These are phyloP conservation scores for Drosophila watanabei DNA, from an alignment of 1,140 invertebrate species.

Conservation along the genomic window DNA sequence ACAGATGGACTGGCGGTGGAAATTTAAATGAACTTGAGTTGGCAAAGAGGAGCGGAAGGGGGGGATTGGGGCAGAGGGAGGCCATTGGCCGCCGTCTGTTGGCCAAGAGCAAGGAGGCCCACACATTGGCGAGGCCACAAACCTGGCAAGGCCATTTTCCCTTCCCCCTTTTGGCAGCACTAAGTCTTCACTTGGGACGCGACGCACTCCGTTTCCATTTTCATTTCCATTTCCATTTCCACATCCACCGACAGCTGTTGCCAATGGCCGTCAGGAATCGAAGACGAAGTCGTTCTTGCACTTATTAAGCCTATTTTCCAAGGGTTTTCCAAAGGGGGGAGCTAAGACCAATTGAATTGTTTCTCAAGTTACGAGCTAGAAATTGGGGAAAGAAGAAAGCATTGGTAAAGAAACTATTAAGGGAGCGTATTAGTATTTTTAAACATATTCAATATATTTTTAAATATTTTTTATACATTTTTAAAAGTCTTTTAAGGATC, in stretches of 20 bases:
- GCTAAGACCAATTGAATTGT: not conserved
- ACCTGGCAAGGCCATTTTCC: not conserved
- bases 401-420: too few relatives aligned
- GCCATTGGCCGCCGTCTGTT: constrained; percentile 4
- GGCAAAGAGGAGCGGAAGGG: not conserved
- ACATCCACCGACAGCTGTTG: constrained; percentile 32
- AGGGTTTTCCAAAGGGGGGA: not conserved
- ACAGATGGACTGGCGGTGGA: constrained; percentile 30
- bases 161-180: constrained; percentile 44
- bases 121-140: constrained; percentile 51
- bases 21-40: constrained; percentile 53
- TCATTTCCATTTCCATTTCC: constrained; percentile 2
- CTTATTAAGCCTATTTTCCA: constrained; percentile 47
- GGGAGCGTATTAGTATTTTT: not conserved
- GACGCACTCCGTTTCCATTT: constrained; percentile 4
- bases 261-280: constrained; percentile 42
- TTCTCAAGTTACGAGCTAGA: constrained; percentile 12
- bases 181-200: constrained; percentile 66
- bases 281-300: constrained; percentile 22
- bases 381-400: not conserved
- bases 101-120: constrained; percentile 25
- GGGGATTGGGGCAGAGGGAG: not conserved
- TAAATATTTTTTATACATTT: not conserved
- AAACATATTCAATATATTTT: not conserved
- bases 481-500: not conserved